Evolutionary conservation across 2,797 vertebrate species (phyloP), one percentile per base, ranked within the genome.

Genomic region (Rhyacichthys aspro): DNA sequence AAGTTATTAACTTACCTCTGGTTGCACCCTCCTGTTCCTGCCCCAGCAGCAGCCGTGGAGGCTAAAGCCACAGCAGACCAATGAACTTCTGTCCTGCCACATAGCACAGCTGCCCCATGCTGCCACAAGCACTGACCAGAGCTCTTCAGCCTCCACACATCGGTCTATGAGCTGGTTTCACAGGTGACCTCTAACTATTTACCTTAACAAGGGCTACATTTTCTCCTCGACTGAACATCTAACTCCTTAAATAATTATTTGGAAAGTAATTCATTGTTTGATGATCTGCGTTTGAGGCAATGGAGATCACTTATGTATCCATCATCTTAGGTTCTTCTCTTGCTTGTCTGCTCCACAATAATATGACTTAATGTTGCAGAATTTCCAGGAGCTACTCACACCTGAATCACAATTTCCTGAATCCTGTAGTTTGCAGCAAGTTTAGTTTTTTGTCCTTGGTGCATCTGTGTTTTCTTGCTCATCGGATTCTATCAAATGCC

Each of bases 41-140:
- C 84, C 79, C 91, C 90, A 92, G 88, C 89, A 92, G 85, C 88
- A 91, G 45, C 85, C 74, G 44, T 81, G 82, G 16, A 88, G 77
- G 63, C 81, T 87, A 85, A 90, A 87, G 36, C 89, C 85, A 83
- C 92, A 90, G 82, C 89, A 93, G 77, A 70, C 47, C 43, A 81
- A 63, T 54, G 89, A 82, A 42, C 80, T 89, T 75, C 79, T 62
- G 80, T 92, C 82, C 67, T 79, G 86, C 83, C 88, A 88, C 92
- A 92, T 92, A 54, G 78, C 79, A 76, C 66, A 53, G 56, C 61
- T 81, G 63, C 80, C 59, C 89, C 91, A 92, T 92, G 60, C 83
- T 90, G 76, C 72, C 71, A 68, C 72, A 7, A 65, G 60, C 57
- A 54, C 77, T 11, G 69, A 59, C 38, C 49, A n/a, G 28, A 61